Evolutionary conservation across 2,888 invertebrate species (phyloP), one percentile per base, ranked within the genome.

Genomic region (Leptopilina drosophilae): DNA sequence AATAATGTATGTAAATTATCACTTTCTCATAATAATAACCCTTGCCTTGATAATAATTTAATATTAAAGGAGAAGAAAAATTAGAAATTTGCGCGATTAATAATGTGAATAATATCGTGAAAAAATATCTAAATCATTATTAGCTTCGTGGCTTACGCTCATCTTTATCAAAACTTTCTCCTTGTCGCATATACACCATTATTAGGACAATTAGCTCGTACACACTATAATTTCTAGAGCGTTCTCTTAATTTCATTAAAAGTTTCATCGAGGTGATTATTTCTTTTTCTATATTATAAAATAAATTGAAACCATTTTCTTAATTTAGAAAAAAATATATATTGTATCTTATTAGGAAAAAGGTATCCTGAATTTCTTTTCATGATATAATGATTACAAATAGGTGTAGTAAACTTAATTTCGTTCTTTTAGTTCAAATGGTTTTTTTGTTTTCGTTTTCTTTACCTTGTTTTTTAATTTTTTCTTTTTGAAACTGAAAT

Each of bases 111-210:
- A 49, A 49, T 59, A 62, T 62, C 15, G 7, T 62, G n/a, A 62
- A 62, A 62, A 62, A 62, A n/a, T 26, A 46, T 42, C 26, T 49
- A 53, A 69, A 69, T 53, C 15, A 49, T 69, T 26, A 69, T 53
- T 69, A 69, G 20, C 69, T 69, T 69, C 26, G 69, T 67, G 67
- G 49, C 26, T 69, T 20, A 15, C 12, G 7, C 53, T 26, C 69
- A 69, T 66, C 42, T 42, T 66, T 66, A 66, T 42, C 66, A 46
- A 33, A 33, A 66, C n/a, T 42, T 66, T 66, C 42, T 66, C 42
- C 33, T 42, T 40, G 66, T 66, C 66, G 40, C 42, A 40, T 42
- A 62, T 62, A 62, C 62, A 1, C 66, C n/a, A 66, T 66, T 15
- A 66, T 66, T 66, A 66, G 40, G 14, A 40, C 42, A 66, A 66